Evolutionary conservation across 1,140 invertebrate species (phyloP).

Genomic region (Eulimnadia texana): DNA sequence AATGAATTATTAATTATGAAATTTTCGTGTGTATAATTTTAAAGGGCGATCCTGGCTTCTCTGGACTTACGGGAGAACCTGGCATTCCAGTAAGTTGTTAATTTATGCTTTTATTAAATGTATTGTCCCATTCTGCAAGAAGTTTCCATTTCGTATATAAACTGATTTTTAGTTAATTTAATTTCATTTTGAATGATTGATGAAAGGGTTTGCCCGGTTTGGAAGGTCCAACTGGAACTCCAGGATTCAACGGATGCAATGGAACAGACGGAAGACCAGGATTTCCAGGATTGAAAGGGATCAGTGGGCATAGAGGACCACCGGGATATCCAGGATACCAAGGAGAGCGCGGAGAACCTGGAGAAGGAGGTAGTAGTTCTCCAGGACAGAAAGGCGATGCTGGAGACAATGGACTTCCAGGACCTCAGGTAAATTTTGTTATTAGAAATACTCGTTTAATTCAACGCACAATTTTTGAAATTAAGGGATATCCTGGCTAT

Average conservation of each 20-base stretch:
- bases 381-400: constrained; percentile 46
- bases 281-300: constrained; percentile 34
- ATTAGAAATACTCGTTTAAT: too few species aligned
- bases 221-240: constrained; percentile 44
- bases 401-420: constrained; percentile 34
- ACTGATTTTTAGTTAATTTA: background rate
- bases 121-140: too few species aligned
- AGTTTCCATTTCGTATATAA: too few species aligned
- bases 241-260: constrained; percentile 67
- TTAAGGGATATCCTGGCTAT: constrained; percentile 19
- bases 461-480: too few species aligned
- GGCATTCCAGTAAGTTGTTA: constrained; percentile 42
- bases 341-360: constrained; percentile 50
- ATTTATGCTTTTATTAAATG: too few species aligned
- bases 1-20: too few species aligned
- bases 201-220: constrained; percentile 45
- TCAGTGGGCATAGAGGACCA: constrained; percentile 27
- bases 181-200: background rate
- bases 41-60: constrained; percentile 47
- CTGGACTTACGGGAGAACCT: constrained; percentile 40
- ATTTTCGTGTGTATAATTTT: too few species aligned
- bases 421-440: background rate
- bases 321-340: constrained; percentile 32
- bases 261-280: constrained; percentile 53
- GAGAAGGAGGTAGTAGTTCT: constrained; percentile 70